These are phyloP conservation scores for Rhopalosiphum maidis DNA, from an alignment of 1,140 invertebrate genomes.

Conservation along the genomic window DNA sequence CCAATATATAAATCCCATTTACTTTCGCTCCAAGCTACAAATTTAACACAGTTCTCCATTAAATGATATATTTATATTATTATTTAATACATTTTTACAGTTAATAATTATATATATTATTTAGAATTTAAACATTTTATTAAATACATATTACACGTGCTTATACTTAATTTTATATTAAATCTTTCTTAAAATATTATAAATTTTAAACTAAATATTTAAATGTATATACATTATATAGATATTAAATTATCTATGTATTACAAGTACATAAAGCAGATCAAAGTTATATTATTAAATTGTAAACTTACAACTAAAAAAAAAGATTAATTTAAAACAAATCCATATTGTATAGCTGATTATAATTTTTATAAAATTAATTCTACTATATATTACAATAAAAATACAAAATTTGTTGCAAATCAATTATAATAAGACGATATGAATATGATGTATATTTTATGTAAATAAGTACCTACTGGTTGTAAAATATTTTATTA, in stretches of 20 bases:
- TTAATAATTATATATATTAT: background rate
- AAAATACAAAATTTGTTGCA: background rate
- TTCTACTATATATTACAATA: background rate
- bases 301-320: background rate
- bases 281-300: background rate
- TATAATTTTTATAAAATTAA: background rate
- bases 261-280: background rate
- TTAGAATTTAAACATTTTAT: background rate
- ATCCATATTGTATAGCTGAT: background rate
- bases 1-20: background rate
- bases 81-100: background rate
- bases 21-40: slow-evolving; percentile 32
- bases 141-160: background rate
- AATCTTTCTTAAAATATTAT: background rate
- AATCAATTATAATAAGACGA: background rate
- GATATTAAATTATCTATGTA: background rate
- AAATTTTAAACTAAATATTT: background rate
- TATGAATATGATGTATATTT: background rate
- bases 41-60: background rate
- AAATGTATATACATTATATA: background rate
- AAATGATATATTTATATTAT: background rate
- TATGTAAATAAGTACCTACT: background rate
- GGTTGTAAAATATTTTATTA: background rate
- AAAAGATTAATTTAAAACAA: background rate
- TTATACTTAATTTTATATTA: background rate